Evolutionary conservation across 92 coral and sea anemone genomes (phyloP).

Genomic region (Micromussa lordhowensis): DNA sequence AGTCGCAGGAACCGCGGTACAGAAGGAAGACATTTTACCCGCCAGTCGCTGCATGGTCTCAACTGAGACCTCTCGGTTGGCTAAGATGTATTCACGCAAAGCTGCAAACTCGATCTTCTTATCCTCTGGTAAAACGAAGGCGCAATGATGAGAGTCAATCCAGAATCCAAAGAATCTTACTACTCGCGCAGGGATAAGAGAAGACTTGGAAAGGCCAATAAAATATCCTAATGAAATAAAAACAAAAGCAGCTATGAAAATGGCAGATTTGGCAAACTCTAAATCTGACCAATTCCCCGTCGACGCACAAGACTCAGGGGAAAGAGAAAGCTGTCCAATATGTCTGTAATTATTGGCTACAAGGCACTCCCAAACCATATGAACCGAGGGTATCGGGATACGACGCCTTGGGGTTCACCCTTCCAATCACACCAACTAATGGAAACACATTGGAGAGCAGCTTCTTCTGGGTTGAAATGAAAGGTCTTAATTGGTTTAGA

Average conservation of each 20-base stretch:
- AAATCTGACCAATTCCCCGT: conserved; percentile 9
- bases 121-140: conserved; percentile 64
- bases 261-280: conserved; percentile 53
- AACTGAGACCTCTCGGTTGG: conserved; percentile 25
- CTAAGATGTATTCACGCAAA: conserved; percentile 55
- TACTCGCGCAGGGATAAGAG: conserved; percentile 39
- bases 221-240: conserved; percentile 34
- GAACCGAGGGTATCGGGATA: neutral
- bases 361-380: too few relatives aligned
- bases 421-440: conserved; percentile 2
- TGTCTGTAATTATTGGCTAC: too few relatives aligned
- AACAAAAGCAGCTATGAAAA: conserved; percentile 38
- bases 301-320: neutral
- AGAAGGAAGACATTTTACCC: conserved; percentile 65
- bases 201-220: conserved; percentile 44
- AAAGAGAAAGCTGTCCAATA: neutral
- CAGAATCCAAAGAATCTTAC: conserved; percentile 52
- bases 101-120: conserved; percentile 49
- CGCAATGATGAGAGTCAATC: conserved; percentile 49
- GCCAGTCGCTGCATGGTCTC: conserved; percentile 54
- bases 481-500: neutral
- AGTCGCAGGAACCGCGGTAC: conserved; percentile 63
- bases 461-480: conserved; percentile 12
- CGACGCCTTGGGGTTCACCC: conserved; percentile 9
- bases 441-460: neutral